Percentiles rank a stretch among this genome's conserved stretches.
phyloP scores from a whole-genome alignment of 2,797 vertebrate species.

The Melanotaenia boesemani region DNA sequence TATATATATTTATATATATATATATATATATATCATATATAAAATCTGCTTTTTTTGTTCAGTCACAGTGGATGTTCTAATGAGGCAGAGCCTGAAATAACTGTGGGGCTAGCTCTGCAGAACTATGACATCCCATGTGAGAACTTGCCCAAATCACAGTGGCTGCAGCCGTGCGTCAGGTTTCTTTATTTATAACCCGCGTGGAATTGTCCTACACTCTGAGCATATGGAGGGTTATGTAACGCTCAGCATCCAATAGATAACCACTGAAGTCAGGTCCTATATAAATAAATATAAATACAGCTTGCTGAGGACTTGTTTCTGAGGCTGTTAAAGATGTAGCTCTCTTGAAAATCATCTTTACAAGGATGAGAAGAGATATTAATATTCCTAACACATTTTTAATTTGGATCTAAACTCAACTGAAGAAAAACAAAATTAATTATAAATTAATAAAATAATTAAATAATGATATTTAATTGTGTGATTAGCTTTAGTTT shows the following conservation, averaged over 20 bases:
- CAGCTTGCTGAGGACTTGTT: constrained; percentile 61
- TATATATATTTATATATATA: constrained; percentile 1
- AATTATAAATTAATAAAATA: background rate
- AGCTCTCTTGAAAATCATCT: constrained; percentile 25
- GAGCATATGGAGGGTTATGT: constrained; percentile 78
- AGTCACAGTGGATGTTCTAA: constrained; percentile 74
- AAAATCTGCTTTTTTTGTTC: constrained; percentile 25
- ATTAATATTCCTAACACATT: constrained; percentile 4
- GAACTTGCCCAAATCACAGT: constrained; percentile 78
- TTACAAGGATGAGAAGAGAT: constrained; percentile 25
- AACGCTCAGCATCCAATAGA: constrained; percentile 68
- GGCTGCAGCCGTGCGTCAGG: constrained; percentile 79
- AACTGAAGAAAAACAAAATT: background rate
- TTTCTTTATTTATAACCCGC: constrained; percentile 81
- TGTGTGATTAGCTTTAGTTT: background rate
- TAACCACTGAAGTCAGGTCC: constrained; percentile 61
- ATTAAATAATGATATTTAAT: background rate
- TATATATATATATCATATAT: constrained; percentile 2
- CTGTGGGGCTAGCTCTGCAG: constrained; percentile 75
- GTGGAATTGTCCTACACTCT: constrained; percentile 77
- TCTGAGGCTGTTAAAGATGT: constrained; percentile 59
- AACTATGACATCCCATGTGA: constrained; percentile 81
- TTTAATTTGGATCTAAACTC: constrained; percentile 18
- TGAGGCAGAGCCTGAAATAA: constrained; percentile 82
- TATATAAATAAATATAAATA: constrained; percentile 54